phyloP scores from a whole-genome alignment of 2,113 vertebrate genomes.

The Paramormyrops kingsleyae region DNA sequence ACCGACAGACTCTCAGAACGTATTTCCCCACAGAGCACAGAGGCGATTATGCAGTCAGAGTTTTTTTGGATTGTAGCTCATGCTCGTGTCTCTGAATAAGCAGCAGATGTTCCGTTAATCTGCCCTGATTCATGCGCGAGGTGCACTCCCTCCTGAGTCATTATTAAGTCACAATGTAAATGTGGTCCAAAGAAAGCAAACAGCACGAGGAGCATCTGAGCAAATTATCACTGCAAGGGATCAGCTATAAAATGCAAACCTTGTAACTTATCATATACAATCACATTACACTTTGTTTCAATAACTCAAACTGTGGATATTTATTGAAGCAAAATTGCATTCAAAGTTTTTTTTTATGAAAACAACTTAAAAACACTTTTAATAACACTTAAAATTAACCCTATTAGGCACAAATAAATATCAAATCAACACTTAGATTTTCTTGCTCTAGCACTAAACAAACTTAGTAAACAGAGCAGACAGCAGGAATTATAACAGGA shows the following conservation, averaged over 20 bases:
- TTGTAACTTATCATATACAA: neutral
- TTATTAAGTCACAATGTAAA: neutral
- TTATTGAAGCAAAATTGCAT: slow-evolving; percentile 18
- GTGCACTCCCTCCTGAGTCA: neutral
- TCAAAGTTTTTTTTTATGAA: slow-evolving; percentile 10
- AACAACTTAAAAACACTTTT: neutral
- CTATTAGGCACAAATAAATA: slow-evolving; percentile 32
- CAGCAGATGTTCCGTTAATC: neutral
- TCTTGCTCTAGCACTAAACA: neutral
- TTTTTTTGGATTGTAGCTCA: neutral
- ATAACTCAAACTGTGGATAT: neutral
- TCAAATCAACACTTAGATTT: slow-evolving; percentile 24
- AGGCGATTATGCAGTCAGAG: neutral
- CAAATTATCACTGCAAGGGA: neutral
- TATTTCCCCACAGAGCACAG: neutral
- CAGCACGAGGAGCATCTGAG: neutral
- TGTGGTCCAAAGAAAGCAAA: neutral
- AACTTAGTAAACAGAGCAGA: slow-evolving; percentile 14
- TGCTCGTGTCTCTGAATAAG: neutral
- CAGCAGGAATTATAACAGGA: neutral
- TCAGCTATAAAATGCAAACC: neutral
- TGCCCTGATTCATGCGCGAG: neutral
- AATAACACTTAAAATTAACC: neutral
- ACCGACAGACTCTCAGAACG: neutral
- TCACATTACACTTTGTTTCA: neutral